Evolutionary conservation across 2,888 invertebrate genomes (phyloP).

Genomic region (Leistus spinibarbis): DNA sequence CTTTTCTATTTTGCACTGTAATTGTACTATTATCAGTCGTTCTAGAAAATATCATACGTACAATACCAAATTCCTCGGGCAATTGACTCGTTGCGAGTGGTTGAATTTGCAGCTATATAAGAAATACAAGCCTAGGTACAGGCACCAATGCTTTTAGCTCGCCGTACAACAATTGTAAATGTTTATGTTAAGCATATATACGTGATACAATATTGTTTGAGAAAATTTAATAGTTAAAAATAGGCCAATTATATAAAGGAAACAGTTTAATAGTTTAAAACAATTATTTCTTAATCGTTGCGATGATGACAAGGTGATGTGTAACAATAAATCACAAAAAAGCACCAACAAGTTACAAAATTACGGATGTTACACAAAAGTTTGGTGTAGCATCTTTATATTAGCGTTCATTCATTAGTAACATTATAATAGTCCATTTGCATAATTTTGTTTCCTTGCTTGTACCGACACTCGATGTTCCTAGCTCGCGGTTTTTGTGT

Average conservation of each 20-base stretch:
- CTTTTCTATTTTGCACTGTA: too few species aligned
- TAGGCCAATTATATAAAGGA: not conserved
- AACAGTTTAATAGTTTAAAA: not conserved
- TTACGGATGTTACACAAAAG: slow-evolving; percentile 23
- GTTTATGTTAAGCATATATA: too few species aligned
- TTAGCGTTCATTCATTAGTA: slow-evolving; percentile 6
- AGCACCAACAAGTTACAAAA: slow-evolving; percentile 7
- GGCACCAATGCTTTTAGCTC: too few species aligned
- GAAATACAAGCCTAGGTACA: too few species aligned
- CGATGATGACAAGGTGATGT: not conserved
- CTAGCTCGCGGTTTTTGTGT: not conserved
- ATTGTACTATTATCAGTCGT: too few species aligned
- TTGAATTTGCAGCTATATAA: too few species aligned
- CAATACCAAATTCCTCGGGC: too few species aligned
- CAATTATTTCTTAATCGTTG: not conserved
- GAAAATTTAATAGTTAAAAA: too few species aligned
- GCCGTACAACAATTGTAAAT: too few species aligned
- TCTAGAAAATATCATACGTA: too few species aligned
- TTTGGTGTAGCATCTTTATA: not conserved
- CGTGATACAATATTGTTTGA: too few species aligned
- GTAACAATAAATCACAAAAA: not conserved
- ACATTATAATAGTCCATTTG: slow-evolving; percentile 25
- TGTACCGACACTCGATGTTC: not conserved
- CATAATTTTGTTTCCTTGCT: slow-evolving; percentile 22
- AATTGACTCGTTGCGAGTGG: too few species aligned